Evolutionary conservation across 2,888 invertebrate species (phyloP), one percentile per base, ranked within the genome.

Genomic region (Schizaphis graminum): DNA sequence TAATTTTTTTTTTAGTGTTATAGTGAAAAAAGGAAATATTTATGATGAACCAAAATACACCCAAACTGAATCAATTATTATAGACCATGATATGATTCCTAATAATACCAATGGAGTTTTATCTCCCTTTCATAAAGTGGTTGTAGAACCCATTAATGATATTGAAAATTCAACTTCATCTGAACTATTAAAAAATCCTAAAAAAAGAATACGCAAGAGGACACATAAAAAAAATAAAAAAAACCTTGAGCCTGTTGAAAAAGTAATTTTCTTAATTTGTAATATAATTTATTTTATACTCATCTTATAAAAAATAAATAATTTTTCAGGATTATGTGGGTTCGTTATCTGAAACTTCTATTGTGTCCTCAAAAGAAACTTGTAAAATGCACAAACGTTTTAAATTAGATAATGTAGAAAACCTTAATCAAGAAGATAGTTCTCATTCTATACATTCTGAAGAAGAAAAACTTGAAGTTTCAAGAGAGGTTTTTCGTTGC

Each of bases 141-240:
- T 35, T 56, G 89, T n/a, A 53, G 21, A 53, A 35, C n/a, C 89
- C 24, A n/a, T 41, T n/a, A 92, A 77, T 67, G 26, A 44, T 89
- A 44, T n/a, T 84, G 47, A 93, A 77, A 49, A 35, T 90, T 49
- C 49, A 57, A 47, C 41, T 93, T 56, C 61, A 35, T 57, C 47
- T 49, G 35, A 41, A 61, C 28, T 26, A 56, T 35, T 47, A 67
- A 87, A 35, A 57, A 49, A 11, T 61, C 67, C 90, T 11, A 90
- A 61, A 41, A 94, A 94, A 94, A 90, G 85, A 86, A 1, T 49
- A 41, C 93, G 93, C 35, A 90, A 90, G 86, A 89, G 93, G 1
- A 91, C 57, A 61, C 86, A 90, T 53, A 94, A 91, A 90, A 94
- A 94, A 90, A 94, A 67, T 21, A 77, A 77, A 77, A 93, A 57